Conservation (phyloP, 1,140 invertebrate species). For the Megalopta genalis region DNA sequence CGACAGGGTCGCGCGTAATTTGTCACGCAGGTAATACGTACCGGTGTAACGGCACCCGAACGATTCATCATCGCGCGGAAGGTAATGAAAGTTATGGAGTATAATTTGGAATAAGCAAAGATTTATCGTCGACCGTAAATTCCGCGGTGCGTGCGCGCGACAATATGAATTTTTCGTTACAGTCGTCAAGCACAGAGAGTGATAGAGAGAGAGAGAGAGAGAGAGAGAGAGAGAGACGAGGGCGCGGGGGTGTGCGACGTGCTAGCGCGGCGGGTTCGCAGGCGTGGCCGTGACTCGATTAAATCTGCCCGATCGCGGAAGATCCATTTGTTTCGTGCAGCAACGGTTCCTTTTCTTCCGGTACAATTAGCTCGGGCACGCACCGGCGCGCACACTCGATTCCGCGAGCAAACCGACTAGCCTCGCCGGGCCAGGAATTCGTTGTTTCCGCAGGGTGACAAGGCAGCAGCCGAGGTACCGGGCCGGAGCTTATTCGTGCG, state of each 20-base stretch:
- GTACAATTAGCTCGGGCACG: neutral
- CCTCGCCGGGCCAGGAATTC: neutral
- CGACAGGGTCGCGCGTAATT: conserved; percentile 24
- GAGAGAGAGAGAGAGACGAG: too few species aligned
- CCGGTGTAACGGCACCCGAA: conserved; percentile 39
- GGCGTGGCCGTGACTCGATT: too few species aligned
- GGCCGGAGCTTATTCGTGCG: conserved; percentile 41
- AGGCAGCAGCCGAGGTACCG: neutral
- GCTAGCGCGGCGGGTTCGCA: too few species aligned
- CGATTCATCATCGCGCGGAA: conserved; percentile 47
- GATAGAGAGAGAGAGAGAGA: too few species aligned
- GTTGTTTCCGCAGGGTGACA: conserved; percentile 2
- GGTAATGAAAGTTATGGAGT: conserved; percentile 55
- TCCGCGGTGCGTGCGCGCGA: conserved; percentile 28
- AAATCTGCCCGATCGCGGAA: too few species aligned
- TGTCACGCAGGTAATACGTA: conserved; percentile 41
- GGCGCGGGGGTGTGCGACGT: too few species aligned
- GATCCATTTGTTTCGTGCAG: too few species aligned
- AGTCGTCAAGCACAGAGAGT: conserved; percentile 4
- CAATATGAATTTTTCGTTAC: conserved; percentile 52
- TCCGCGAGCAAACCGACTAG: neutral
- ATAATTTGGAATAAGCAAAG: conserved; percentile 59
- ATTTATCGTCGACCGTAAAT: conserved; percentile 57
- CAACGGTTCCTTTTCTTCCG: neutral
- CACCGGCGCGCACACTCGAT: neutral